These are phyloP conservation scores for Eurytoma californica DNA, from an alignment of 2,888 invertebrate genomes.

Conservation along the genomic window DNA sequence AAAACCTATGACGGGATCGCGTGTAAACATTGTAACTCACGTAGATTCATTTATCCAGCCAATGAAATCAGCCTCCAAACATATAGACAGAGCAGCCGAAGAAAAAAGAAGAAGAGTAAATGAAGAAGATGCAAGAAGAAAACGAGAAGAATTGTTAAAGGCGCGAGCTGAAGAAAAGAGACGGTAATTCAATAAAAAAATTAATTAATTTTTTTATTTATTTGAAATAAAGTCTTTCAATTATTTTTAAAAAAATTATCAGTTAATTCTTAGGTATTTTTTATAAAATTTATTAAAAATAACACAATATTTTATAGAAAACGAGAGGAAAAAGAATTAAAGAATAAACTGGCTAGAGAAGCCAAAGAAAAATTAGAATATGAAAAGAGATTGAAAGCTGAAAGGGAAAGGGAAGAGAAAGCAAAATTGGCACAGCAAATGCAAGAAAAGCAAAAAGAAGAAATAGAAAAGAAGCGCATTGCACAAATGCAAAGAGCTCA, in stretches of 20 bases:
- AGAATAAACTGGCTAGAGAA: slow-evolving; percentile 76
- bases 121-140: slow-evolving; percentile 77
- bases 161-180: slow-evolving; percentile 79
- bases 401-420: slow-evolving; percentile 74
- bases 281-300: background rate
- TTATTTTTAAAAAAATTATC: too few species aligned
- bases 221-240: background rate
- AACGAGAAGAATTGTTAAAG: slow-evolving; percentile 79
- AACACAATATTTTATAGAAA: slow-evolving; percentile 63
- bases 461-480: slow-evolving; percentile 74
- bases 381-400: slow-evolving; percentile 75
- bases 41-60: slow-evolving; percentile 64
- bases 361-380: slow-evolving; percentile 75
- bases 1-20: slow-evolving; percentile 72
- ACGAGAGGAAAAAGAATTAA: slow-evolving; percentile 79
- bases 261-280: too few species aligned
- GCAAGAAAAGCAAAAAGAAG: slow-evolving; percentile 77
- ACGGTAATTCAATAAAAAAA: slow-evolving; percentile 65
- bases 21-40: slow-evolving; percentile 68
- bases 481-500: slow-evolving; percentile 67
- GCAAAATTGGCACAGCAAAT: slow-evolving; percentile 65
- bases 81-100: slow-evolving; percentile 66
- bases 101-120: slow-evolving; percentile 70
- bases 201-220: background rate
- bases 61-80: slow-evolving; percentile 68